Conservation (phyloP, 2,888 invertebrate species). For the Amphipyra berbera region DNA sequence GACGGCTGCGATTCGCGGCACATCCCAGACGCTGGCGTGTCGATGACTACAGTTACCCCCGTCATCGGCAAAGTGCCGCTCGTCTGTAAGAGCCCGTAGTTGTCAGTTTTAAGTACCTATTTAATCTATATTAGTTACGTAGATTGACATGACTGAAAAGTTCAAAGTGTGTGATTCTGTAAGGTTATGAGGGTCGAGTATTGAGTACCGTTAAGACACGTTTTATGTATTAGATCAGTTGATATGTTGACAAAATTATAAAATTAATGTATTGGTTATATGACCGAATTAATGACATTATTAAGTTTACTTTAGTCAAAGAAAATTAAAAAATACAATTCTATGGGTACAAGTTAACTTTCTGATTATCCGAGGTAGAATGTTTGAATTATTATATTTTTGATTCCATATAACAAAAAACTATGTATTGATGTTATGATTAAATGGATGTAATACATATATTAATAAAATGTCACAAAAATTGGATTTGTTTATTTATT, state of each 20-base stretch:
- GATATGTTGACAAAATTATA: conserved; percentile 37
- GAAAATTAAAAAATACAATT: conserved; percentile 45
- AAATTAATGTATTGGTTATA: conserved; percentile 31
- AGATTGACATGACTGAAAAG: conserved; percentile 73
- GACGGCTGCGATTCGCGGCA: no score
- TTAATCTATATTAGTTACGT: conserved; percentile 57
- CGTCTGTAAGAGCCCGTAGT: conserved; percentile 10
- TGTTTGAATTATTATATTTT: conserved; percentile 60
- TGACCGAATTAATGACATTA: conserved; percentile 31
- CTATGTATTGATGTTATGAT: conserved; percentile 61
- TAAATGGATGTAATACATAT: conserved; percentile 61
- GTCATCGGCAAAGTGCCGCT: no score
- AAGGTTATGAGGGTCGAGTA: conserved; percentile 60
- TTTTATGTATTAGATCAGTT: conserved; percentile 52
- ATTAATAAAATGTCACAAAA: conserved; percentile 59
- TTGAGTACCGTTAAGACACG: conserved; percentile 65
- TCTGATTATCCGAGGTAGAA: conserved; percentile 43
- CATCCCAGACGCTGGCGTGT: no score
- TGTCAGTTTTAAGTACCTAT: conserved; percentile 49
- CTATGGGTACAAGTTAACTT: conserved; percentile 59
- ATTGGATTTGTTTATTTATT: conserved; percentile 15
- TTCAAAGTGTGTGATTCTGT: conserved; percentile 77
- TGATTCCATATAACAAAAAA: conserved; percentile 57
- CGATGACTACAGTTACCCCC: no score
- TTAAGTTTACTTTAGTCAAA: conserved; percentile 35